Evolutionary conservation across 2,888 invertebrate genomes (phyloP).

Genomic region (Punctoribates punctum): DNA sequence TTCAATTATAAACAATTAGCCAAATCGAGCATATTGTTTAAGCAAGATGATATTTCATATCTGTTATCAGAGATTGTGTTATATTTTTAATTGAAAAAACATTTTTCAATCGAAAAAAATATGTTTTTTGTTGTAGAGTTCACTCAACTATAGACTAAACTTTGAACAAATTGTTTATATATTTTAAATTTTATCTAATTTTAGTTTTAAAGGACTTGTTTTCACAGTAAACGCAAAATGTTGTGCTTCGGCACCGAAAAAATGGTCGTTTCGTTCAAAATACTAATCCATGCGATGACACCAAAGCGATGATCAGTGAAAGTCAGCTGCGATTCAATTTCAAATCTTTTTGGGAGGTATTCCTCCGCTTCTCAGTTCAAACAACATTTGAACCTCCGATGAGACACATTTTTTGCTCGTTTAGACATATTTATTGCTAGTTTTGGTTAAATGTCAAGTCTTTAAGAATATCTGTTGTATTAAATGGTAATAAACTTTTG

Average conservation of each 20-base stretch:
- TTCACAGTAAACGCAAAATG: conserved; percentile 13
- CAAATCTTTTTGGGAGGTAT: neutral
- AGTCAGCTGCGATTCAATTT: conserved; percentile 8
- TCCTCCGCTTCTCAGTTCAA: neutral
- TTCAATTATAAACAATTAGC: too few species aligned
- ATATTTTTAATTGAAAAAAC: neutral
- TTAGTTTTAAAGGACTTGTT: conserved; percentile 17
- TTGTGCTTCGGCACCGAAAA: neutral
- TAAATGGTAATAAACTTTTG: neutral
- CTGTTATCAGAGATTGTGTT: too few species aligned
- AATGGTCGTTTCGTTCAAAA: neutral
- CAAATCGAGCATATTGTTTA: too few species aligned
- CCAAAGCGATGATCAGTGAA: neutral
- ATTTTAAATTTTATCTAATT: conserved; percentile 2
- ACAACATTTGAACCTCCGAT: neutral
- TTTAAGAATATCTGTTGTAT: neutral
- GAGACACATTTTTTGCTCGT: neutral
- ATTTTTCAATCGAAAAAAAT: neutral
- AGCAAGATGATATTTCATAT: too few species aligned
- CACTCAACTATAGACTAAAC: neutral
- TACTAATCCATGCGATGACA: neutral
- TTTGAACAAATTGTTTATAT: conserved; percentile 14
- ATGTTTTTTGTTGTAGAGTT: neutral
- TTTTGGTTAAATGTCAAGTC: neutral
- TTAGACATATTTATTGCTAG: neutral